Conservation (phyloP, 2,113 vertebrate species). For the Campylorhamphus procurvoides region DNA sequence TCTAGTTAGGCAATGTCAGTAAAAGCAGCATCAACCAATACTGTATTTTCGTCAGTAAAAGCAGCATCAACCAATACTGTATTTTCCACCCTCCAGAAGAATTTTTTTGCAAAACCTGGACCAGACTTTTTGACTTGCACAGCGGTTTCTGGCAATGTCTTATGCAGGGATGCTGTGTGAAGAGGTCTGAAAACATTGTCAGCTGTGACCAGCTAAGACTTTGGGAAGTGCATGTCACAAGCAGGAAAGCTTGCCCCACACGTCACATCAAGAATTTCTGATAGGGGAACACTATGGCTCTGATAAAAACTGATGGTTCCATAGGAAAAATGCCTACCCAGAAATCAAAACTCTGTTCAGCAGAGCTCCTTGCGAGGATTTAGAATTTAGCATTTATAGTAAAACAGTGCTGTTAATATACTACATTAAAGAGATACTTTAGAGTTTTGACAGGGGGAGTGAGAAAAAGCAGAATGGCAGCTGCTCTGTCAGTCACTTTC, state of each 20-base stretch:
- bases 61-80: fast-evolving
- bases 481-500: slow-evolving; percentile 46
- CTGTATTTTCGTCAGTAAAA: background rate
- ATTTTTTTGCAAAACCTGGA: background rate
- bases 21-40: fast-evolving
- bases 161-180: background rate
- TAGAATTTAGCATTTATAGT: slow-evolving; percentile 36
- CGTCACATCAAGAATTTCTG: background rate
- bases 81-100: background rate
- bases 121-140: background rate
- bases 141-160: background rate
- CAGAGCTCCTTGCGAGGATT: background rate
- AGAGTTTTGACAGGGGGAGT: background rate
- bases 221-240: background rate
- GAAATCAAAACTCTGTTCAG: background rate
- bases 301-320: background rate
- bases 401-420: background rate
- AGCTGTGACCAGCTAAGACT: background rate
- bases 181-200: background rate
- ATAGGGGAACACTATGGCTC: background rate
- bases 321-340: background rate
- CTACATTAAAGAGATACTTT: slow-evolving; percentile 13
- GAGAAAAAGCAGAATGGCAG: slow-evolving; percentile 37
- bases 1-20: background rate
- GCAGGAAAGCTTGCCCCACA: background rate